These are phyloP conservation scores for Cinclus cinclus DNA, from an alignment of 2,113 vertebrate genomes.

Conservation along the genomic window DNA sequence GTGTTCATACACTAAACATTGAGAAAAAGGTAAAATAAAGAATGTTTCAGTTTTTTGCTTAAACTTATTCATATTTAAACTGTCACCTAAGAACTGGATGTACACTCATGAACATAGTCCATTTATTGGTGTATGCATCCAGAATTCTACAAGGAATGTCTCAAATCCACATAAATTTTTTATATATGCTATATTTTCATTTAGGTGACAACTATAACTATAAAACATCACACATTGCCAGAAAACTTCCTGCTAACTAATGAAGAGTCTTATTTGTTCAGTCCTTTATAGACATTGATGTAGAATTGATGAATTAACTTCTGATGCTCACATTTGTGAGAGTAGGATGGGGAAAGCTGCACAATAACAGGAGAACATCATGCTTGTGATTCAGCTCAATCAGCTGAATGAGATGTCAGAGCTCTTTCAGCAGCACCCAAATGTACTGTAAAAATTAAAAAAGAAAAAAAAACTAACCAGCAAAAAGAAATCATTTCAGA, in stretches of 20 bases:
- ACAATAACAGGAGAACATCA: neutral
- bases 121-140: neutral
- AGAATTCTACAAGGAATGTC: neutral
- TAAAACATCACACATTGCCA: neutral
- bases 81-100: neutral
- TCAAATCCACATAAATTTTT: neutral
- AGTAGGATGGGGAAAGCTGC: neutral
- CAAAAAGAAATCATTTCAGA: neutral
- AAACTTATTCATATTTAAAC: neutral
- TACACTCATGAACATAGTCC: neutral
- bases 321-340: neutral
- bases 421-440: neutral
- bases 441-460: neutral
- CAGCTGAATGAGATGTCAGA: neutral
- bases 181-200: neutral
- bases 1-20: neutral
- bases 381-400: neutral
- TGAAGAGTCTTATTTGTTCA: neutral
- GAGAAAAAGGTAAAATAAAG: neutral
- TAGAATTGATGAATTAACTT: neutral
- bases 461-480: neutral
- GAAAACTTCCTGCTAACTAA: neutral
- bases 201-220: neutral
- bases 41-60: neutral
- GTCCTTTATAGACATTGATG: rapidly evolving